Base-by-base conservation (phyloP, 2,888 invertebrate species). In the Scrobipalpa costella region DNA sequence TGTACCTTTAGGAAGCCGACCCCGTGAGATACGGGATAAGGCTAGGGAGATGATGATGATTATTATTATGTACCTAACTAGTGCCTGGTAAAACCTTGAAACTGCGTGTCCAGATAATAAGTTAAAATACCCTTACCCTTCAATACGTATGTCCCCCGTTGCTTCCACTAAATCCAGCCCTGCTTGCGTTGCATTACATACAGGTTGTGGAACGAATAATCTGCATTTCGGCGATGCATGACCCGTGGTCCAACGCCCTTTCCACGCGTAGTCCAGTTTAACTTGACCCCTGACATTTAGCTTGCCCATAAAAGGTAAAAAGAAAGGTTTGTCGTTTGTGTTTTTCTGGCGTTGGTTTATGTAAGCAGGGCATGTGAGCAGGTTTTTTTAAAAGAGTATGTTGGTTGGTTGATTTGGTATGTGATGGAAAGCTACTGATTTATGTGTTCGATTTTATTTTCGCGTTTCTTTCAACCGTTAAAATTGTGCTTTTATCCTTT, bases 171-270 rank as follows among this genome's bases (percentile, higher is more conserved):
- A 55, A n/a, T 55, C 1, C 55, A 15, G n/a, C 34, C 34, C 55
- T 55, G 55, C 33, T 15, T 19, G 44, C 44, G 44, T 60, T 60
- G 49, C 60, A 60, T 58, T 49, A 60, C 15, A 15, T 34, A 60
- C 49, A 60, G 60, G 49, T 60, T 60, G 47, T 59, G 47, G 60
- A 60, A 49, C 27, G 60, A 60, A 60, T 47, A 63, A 67, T 69
- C 63, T 63, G 68, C 69, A 73, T 80, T 81, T 78, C 79, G 76
- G 72, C 76, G 76, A 80, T 79, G 80, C 83, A 77, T 82, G 77
- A 82, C 78, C 69, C 71, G 74, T 76, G 75, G 80, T 79, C 69
- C 67, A 63, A 63, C 71, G 73, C 77, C 76, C 78, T 76, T 76
- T 21, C 60, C 33, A 19, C 49, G 13, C 3, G 19, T 17, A 0